These are phyloP conservation scores for Holothuria scabra DNA, from an alignment of 53 echinoderm and acorn worm species.

Conservation along the genomic window DNA sequence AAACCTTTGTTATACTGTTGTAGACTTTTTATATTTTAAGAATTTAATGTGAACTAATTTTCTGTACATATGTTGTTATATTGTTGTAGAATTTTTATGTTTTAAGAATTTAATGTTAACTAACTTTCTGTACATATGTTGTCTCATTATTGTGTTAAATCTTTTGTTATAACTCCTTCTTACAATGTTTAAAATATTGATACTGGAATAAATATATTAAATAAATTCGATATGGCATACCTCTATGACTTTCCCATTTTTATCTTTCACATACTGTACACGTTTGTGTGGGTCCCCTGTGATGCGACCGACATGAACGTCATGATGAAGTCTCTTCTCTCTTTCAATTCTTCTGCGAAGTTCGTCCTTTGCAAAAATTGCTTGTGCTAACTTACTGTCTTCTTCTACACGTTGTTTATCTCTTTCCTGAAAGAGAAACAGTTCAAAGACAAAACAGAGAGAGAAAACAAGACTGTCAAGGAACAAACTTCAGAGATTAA, in stretches of 20 bases:
- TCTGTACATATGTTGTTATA: too few relatives aligned
- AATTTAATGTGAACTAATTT: too few relatives aligned
- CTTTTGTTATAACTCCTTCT: too few relatives aligned
- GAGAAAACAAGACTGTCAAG: not conserved
- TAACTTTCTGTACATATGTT: too few relatives aligned
- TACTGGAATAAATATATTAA: too few relatives aligned
- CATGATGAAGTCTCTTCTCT: conserved; percentile 68
- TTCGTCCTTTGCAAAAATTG: conserved; percentile 76
- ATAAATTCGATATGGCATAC: conserved; percentile 9
- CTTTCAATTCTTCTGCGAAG: conserved; percentile 57
- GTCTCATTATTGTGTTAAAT: too few relatives aligned
- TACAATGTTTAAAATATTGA: too few relatives aligned
- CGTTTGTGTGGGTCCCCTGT: conserved; percentile 55
- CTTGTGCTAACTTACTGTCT: conserved; percentile 42
- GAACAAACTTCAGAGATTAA: not conserved
- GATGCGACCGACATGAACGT: conserved; percentile 66
- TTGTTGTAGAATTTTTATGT: too few relatives aligned
- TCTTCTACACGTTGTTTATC: conserved; percentile 3
- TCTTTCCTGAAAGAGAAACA: conserved; percentile 11
- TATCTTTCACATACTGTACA: conserved; percentile 72
- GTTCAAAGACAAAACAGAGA: too few relatives aligned
- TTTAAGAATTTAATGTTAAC: too few relatives aligned
- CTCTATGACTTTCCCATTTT: conserved; percentile 73
- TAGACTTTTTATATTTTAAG: too few relatives aligned
- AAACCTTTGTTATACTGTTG: too few relatives aligned